A percentile compares a stretch with the other conserved stretches of the same genome.
Conservation (phyloP, 2,888 invertebrate species). For the Phengaris alcon region DNA sequence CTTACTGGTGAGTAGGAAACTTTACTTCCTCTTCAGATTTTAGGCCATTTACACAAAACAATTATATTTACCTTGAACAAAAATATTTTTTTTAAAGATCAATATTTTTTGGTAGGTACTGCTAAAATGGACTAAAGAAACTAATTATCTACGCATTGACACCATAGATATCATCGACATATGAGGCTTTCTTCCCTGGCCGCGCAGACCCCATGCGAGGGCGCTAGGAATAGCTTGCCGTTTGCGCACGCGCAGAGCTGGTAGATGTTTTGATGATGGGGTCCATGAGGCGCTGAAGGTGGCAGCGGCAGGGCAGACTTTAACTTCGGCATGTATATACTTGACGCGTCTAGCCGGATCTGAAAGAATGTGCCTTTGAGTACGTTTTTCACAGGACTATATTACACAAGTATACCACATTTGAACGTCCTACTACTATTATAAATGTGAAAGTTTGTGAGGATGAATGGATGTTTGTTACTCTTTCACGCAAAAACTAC, state of each 20-base stretch:
- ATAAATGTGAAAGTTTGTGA: no score
- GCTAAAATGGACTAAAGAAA: slow-evolving; percentile 24
- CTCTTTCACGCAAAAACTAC: no score
- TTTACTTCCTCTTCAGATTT: slow-evolving; percentile 22
- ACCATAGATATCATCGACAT: slow-evolving; percentile 66
- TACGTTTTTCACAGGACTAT: not conserved
- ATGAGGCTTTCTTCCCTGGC: slow-evolving; percentile 77
- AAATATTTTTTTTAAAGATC: no score
- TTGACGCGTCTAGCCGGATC: slow-evolving; percentile 83
- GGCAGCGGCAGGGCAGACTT: slow-evolving; percentile 80
- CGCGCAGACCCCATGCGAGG: slow-evolving; percentile 88
- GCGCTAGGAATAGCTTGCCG: slow-evolving; percentile 93
- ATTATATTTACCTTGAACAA: no score
- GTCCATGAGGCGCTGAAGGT: slow-evolving; percentile 68
- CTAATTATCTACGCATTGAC: slow-evolving; percentile 22
- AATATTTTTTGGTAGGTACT: no score
- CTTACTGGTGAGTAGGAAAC: no score
- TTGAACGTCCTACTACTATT: no score
- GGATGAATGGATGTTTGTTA: no score
- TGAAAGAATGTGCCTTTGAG: slow-evolving; percentile 49
- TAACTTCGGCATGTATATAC: slow-evolving; percentile 82
- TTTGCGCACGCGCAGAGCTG: slow-evolving; percentile 95
- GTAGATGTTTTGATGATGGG: slow-evolving; percentile 84
- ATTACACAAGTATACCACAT: no score
- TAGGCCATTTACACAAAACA: no score